These are phyloP conservation scores for Oxygymnocypris stewartii DNA, from an alignment of 2,113 vertebrate genomes.

Conservation along the genomic window DNA sequence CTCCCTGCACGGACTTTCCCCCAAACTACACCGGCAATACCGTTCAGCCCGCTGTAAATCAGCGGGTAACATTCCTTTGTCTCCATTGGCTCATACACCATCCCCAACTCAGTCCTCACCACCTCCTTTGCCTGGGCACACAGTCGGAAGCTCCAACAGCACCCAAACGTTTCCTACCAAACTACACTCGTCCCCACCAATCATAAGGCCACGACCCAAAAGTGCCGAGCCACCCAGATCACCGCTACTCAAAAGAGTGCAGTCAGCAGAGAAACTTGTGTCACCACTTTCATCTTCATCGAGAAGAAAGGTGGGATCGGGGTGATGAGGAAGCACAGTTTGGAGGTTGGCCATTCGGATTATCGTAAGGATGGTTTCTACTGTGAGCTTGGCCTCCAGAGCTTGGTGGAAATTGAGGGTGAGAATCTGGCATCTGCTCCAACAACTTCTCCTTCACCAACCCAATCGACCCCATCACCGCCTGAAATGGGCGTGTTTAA, in stretches of 20 bases:
- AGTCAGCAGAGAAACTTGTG: conserved; percentile 88
- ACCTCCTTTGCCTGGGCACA: conserved; percentile 82
- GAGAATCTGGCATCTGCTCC: conserved; percentile 75
- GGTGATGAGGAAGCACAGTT: conserved; percentile 82
- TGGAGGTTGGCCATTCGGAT: conserved; percentile 82
- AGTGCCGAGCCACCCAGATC: conserved; percentile 87
- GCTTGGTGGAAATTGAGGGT: conserved; percentile 84
- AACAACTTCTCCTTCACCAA: conserved; percentile 61
- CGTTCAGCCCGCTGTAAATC: conserved; percentile 92
- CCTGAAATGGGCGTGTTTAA: conserved; percentile 76
- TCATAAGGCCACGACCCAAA: conserved; percentile 86
- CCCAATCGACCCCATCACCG: conserved; percentile 50
- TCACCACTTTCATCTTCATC: conserved; percentile 75
- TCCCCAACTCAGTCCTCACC: conserved; percentile 89
- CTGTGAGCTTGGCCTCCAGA: conserved; percentile 85
- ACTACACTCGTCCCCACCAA: conserved; percentile 86
- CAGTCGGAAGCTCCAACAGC: conserved; percentile 86
- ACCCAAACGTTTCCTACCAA: conserved; percentile 88
- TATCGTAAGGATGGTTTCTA: conserved; percentile 87
- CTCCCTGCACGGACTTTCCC: conserved; percentile 88
- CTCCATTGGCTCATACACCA: conserved; percentile 88
- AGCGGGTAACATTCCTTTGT: conserved; percentile 89
- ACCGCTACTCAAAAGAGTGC: conserved; percentile 86
- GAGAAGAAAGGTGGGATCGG: conserved; percentile 66
- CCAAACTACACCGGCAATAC: conserved; percentile 91